phyloP scores from a whole-genome alignment of 1,140 invertebrate genomes.

The Bombus difficillimus region DNA sequence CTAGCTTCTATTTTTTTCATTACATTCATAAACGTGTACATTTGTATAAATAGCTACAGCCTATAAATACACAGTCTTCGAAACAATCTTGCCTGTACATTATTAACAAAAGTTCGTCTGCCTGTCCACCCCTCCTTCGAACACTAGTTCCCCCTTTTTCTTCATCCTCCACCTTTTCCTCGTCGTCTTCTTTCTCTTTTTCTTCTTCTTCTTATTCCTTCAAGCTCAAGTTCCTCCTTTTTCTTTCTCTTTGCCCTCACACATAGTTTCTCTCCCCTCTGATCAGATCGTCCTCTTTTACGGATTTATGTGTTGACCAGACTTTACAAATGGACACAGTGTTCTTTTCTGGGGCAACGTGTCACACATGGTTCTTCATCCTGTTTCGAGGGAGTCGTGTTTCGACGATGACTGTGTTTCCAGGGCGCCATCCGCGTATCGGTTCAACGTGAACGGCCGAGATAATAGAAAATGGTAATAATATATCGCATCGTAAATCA shows the following conservation, averaged over 20 bases:
- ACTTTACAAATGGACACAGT: constrained; percentile 61
- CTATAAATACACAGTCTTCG: neutral
- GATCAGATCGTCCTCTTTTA: constrained; percentile 33
- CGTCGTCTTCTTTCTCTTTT: too few relatives aligned
- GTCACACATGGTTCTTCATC: constrained; percentile 37
- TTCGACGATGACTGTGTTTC: constrained; percentile 14
- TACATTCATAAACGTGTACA: neutral
- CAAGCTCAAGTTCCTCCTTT: neutral
- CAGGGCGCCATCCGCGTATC: neutral
- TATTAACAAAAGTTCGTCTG: neutral
- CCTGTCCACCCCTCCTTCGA: neutral
- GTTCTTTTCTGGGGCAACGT: constrained; percentile 48
- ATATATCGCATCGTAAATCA: constrained; percentile 41
- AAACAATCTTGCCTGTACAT: neutral
- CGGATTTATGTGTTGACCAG: constrained; percentile 64
- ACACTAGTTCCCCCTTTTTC: neutral
- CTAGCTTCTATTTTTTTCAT: neutral
- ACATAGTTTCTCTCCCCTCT: neutral
- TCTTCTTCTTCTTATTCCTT: neutral
- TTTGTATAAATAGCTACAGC: neutral
- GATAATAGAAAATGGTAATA: constrained; percentile 51
- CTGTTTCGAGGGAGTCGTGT: constrained; percentile 26
- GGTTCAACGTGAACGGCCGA: neutral
- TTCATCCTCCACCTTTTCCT: neutral
- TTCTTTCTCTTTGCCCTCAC: neutral